Percentiles rank a stretch among this genome's conserved stretches.
Evolutionary conservation across 1,140 invertebrate genomes (phyloP).

Genomic region (Macrobrachium rosenbergii): DNA sequence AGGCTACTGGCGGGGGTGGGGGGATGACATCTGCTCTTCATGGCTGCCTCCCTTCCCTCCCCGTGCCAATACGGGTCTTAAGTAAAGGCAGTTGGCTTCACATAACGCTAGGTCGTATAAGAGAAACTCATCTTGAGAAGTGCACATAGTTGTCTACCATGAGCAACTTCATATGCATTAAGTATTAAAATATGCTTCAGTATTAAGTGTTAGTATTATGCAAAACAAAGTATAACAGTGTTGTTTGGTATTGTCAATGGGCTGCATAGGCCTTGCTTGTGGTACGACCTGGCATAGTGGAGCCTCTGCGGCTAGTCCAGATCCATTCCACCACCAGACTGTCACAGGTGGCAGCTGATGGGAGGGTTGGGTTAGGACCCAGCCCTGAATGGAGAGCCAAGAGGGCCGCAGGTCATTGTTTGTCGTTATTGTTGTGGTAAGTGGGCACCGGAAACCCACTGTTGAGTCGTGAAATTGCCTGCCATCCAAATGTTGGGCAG

Average conservation of each 20-base stretch:
- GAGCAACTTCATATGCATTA: too few species aligned
- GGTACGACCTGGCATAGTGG: too few species aligned
- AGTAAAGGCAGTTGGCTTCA: conserved; percentile 36
- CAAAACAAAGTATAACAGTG: too few species aligned
- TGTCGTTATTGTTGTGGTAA: conserved; percentile 46
- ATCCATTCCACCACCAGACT: conserved; percentile 14
- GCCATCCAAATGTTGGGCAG: conserved; percentile 42
- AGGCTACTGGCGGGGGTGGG: conserved; percentile 28
- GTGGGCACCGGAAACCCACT: conserved; percentile 30
- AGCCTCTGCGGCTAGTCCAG: conserved; percentile 25
- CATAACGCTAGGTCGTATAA: background rate
- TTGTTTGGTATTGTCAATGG: too few species aligned
- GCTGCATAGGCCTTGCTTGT: too few species aligned
- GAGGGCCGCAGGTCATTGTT: conserved; percentile 44
- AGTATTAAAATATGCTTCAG: background rate
- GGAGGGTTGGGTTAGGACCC: background rate
- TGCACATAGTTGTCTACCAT: too few species aligned
- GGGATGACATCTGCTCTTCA: conserved; percentile 5
- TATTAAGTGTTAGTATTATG: conserved; percentile 33
- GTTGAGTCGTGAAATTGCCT: conserved; percentile 38
- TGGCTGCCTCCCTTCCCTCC: conserved; percentile 43
- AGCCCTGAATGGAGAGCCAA: conserved; percentile 21
- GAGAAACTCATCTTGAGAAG: too few species aligned
- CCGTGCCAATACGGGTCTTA: conserved; percentile 47
- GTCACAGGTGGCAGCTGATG: conserved; percentile 6